phyloP scores from a whole-genome alignment of 2,113 vertebrate genomes.

The Crotalus tigris region DNA sequence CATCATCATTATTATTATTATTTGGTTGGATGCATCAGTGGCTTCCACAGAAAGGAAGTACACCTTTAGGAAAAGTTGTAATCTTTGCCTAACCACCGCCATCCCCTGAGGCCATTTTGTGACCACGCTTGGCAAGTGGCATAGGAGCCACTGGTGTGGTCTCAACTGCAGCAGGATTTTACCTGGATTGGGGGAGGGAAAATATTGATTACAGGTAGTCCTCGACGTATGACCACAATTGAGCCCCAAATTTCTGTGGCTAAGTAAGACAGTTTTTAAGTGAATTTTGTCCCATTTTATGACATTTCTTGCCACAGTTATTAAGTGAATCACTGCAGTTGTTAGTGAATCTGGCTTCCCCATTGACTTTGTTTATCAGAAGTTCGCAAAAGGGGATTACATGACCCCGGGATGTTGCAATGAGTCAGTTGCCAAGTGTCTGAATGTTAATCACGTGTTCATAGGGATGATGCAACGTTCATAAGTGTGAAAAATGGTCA shows the following conservation, averaged over 20 bases:
- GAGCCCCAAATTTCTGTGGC: background rate
- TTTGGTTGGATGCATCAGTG: background rate
- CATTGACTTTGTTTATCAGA: background rate
- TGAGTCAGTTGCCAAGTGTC: background rate
- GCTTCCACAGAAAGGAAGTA: background rate
- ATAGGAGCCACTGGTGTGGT: background rate
- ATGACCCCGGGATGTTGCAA: background rate
- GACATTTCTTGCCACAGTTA: background rate
- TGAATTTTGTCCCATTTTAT: background rate
- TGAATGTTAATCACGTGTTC: too few species aligned
- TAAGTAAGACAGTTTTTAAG: background rate
- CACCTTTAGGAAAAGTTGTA: background rate
- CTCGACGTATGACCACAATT: background rate
- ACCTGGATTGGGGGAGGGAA: background rate
- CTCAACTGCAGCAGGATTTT: background rate
- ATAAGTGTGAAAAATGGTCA: background rate
- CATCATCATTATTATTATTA: too few species aligned
- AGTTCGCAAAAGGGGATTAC: background rate
- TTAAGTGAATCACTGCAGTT: background rate
- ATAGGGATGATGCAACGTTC: background rate
- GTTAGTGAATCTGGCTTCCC: background rate
- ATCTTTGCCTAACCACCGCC: background rate
- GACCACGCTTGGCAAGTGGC: background rate
- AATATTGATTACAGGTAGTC: background rate
- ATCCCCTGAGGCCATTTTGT: background rate